Evolutionary conservation across 2,113 vertebrate species (phyloP), one percentile per base, ranked within the genome.

Genomic region (Thunnus thynnus): DNA sequence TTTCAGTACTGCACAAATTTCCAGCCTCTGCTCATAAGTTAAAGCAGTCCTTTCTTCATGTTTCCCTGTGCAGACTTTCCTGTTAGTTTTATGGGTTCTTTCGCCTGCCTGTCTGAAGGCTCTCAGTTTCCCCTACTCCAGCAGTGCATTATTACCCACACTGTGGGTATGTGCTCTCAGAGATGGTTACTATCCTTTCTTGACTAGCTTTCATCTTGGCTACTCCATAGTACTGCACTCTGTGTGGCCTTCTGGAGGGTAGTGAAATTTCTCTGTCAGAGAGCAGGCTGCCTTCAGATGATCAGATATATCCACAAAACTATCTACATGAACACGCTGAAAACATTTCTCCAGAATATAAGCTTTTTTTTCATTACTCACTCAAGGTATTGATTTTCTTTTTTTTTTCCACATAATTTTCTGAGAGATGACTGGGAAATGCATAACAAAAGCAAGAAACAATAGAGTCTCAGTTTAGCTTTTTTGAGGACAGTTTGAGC

Each of bases 131-230:
- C 17, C 14, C 70, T 69, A 46, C 84, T 88, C 56, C 74, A 86
- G 69, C 63, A 55, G 81, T 83, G 82, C 75, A 86, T 91, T 87
- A 92, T 93, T 90, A 91, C 87, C 91, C 90, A 87, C 89, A 92
- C 88, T 92, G 88, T 94, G 90, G 87, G 90, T 89, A 89, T 91
- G 89, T 90, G 85, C 91, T 91, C 80, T 90, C 82, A 90, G 85
- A 72, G 78, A 84, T 88, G 87, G 63, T 90, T 86, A 86, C 88
- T 51, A 41, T 72, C 70, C 78, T 86, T 77, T 87, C 81, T 70
- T 76, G 44, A 74, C 68, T 75, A 47, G 65, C 91, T 93, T 93
- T 92, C 85, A 92, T 92, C 90, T 90, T 69, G 48, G 70, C 56
- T 77, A 48, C 79, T 85, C 77, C 72, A 64, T 72, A 70, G 77